phyloP scores from a whole-genome alignment of 2,113 vertebrate species.

The Petroica traversi region DNA sequence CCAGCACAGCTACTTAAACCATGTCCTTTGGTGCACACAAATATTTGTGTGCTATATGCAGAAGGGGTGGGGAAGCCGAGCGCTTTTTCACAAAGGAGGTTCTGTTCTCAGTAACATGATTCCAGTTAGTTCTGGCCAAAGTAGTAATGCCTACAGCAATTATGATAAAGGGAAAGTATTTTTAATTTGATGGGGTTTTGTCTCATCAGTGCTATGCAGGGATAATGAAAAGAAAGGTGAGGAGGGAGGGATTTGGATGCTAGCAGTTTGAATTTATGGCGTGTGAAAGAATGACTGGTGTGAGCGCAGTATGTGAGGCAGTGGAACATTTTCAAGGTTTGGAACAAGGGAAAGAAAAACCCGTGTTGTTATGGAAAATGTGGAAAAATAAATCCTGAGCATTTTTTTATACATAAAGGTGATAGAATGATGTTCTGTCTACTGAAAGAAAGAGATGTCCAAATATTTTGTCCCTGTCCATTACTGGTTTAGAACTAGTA shows the following conservation, averaged over 20 bases:
- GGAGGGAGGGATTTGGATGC: not conserved
- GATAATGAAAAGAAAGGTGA: not conserved
- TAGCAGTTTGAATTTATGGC: not conserved
- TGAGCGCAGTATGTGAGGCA: not conserved
- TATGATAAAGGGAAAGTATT: conserved; percentile 20
- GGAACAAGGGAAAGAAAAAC: not conserved
- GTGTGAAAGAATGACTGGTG: not conserved
- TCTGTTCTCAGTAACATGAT: conserved; percentile 62
- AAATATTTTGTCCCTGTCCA: not conserved
- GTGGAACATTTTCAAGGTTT: not conserved
- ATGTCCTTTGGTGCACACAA: not conserved
- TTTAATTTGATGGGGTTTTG: not conserved
- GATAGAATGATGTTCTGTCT: not conserved
- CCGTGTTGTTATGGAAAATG: not conserved
- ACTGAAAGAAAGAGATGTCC: not conserved
- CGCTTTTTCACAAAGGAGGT: conserved; percentile 17
- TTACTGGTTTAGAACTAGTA: not conserved
- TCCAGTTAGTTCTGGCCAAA: conserved; percentile 31
- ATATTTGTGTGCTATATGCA: not conserved
- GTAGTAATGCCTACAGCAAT: conserved; percentile 22
- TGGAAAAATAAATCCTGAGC: not conserved
- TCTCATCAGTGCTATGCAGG: not conserved
- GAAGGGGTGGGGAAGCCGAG: not conserved
- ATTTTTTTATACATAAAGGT: not conserved
- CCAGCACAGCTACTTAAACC: not conserved